Base-by-base conservation (phyloP, 2,113 vertebrate genomes). In the Hylia prasina region DNA sequence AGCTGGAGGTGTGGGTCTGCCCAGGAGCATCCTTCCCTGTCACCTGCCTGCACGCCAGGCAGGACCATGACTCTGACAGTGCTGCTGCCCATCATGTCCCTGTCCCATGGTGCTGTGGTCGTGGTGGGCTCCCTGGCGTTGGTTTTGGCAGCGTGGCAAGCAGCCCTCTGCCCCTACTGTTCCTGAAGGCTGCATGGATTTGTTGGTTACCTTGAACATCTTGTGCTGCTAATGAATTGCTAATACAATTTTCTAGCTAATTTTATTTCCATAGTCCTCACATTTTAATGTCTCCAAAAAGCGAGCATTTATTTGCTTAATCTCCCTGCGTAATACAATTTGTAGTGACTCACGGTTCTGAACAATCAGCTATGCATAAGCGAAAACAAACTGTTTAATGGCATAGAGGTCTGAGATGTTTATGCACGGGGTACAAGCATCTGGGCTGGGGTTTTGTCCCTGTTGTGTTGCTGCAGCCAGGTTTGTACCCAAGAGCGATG, bases 211-310 rank as follows among this genome's bases (percentile, higher is more conserved):
- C 30, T 88, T 20, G 39, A 94, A 75, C 90, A 81, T 94, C 94
- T 94, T 82, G 57, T 35, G 85, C 93, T 69, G 88, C 97, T 98
- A 98, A 98, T 98, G 97, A 98, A 98, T 98, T 97, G 97, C 97
- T 98, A 97, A 98, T 97, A 98, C 92, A 95, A 97, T 98, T 98
- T 98, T 97, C 96, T 94, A 93, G 97, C 95, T 98, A 95, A 98
- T 98, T 98, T 98, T 98, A 97, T 98, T 98, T 98, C 97, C 94
- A 85, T 92, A 97, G 96, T 90, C 79, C 89, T 87, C 97, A 76
- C 94, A 58, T 97, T 96, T 96, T 96, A 97, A 96, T 90, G 97
- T 95, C 97, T 98, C 95, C 93, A 87, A 96, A 90, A 97, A 97
- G 93, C 95, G 78, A 61, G 82, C 92, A 28, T 97, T 97, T 97